Evolutionary conservation across 2,888 invertebrate species (phyloP).

Genomic region (Silvanus unidentatus): DNA sequence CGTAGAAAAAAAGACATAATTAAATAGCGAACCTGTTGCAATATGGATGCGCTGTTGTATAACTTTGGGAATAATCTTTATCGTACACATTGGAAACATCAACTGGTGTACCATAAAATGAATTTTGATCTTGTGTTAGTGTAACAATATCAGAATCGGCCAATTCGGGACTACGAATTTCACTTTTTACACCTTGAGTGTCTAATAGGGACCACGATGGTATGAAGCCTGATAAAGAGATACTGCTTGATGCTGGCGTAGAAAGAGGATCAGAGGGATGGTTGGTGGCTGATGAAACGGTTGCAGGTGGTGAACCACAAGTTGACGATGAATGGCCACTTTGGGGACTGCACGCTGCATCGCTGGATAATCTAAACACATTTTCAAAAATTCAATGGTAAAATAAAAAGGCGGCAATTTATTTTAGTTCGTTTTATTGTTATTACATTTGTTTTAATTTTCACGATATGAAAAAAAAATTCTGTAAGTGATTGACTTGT

Average conservation of each 20-base stretch:
- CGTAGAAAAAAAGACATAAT: too few species aligned
- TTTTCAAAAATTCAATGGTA: constrained; percentile 1
- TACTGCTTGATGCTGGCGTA: constrained; percentile 32
- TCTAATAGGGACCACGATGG: constrained; percentile 43
- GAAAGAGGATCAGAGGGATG: constrained; percentile 32
- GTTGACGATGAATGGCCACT: constrained; percentile 56
- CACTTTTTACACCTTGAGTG: constrained; percentile 57
- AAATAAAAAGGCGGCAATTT: too few species aligned
- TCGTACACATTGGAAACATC: constrained; percentile 41
- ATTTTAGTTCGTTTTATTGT: too few species aligned
- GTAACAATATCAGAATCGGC: constrained; percentile 48
- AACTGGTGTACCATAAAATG: constrained; percentile 40
- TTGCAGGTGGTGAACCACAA: constrained; percentile 53
- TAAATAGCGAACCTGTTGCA: constrained; percentile 77
- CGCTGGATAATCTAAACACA: constrained; percentile 43
- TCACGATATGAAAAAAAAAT: too few species aligned
- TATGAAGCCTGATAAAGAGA: constrained; percentile 36
- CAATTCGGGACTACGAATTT: constrained; percentile 65
- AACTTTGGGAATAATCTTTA: constrained; percentile 52
- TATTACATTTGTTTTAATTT: too few species aligned
- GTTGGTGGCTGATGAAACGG: constrained; percentile 31
- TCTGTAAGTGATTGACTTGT: too few species aligned
- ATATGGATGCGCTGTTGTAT: constrained; percentile 63
- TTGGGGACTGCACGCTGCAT: constrained; percentile 49
- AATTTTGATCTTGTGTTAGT: constrained; percentile 38